phyloP scores from a whole-genome alignment of 2,888 invertebrate genomes.

The Mythimna albipuncta region DNA sequence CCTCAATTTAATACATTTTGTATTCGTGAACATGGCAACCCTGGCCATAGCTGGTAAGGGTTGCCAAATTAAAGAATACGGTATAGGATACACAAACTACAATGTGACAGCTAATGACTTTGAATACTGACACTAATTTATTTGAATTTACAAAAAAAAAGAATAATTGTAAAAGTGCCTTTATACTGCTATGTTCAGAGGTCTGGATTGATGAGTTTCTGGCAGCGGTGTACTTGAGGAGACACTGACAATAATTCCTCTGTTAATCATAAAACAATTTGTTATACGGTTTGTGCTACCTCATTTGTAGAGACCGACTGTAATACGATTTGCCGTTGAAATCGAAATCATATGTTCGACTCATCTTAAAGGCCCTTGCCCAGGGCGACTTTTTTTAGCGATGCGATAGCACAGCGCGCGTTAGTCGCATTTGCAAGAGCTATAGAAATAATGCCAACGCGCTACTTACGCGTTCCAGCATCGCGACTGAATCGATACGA shows the following conservation, averaged over 20 bases:
- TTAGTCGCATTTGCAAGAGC: too few species aligned
- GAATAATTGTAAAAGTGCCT: slow-evolving; percentile 23
- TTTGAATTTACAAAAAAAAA: slow-evolving; percentile 5
- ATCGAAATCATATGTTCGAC: too few species aligned
- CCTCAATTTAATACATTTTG: slow-evolving; percentile 75
- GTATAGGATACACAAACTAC: slow-evolving; percentile 44
- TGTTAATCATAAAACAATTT: slow-evolving; percentile 12
- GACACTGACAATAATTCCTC: slow-evolving; percentile 31
- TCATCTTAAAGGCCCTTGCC: too few species aligned
- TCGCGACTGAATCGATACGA: too few species aligned
- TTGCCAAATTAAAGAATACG: slow-evolving; percentile 29
- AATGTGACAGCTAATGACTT: slow-evolving; percentile 40
- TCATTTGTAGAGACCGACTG: too few species aligned
- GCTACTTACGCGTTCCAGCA: too few species aligned
- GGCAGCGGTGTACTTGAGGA: slow-evolving; percentile 24
- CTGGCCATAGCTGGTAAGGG: slow-evolving; percentile 5
- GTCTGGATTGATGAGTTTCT: slow-evolving; percentile 14
- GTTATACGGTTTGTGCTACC: background rate
- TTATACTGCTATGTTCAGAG: slow-evolving; percentile 25
- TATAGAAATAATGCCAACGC: too few species aligned
- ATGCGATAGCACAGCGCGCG: too few species aligned
- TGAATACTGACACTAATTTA: slow-evolving; percentile 29
- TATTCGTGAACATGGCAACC: slow-evolving; percentile 35
- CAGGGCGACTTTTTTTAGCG: too few species aligned
- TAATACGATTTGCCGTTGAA: too few species aligned